Evolutionary conservation across 2,113 vertebrate species (phyloP), one percentile per base, ranked within the genome.

Genomic region (Rhinopithecus roxellana): DNA sequence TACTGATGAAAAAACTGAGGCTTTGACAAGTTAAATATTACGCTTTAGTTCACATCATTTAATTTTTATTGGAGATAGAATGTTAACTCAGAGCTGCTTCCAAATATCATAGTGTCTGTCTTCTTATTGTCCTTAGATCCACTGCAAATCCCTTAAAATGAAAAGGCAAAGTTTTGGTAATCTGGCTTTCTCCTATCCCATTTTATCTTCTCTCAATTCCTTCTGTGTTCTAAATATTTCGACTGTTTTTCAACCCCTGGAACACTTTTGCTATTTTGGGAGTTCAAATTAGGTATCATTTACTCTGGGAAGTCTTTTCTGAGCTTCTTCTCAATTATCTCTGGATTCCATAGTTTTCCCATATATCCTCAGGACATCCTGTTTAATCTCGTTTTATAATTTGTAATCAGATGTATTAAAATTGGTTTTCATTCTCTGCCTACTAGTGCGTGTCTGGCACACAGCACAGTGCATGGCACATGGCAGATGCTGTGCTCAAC

Each of bases 21-120:
- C 43, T 85, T 79, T 97, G 90, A 96, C 55, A 96, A 82, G 59
- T 94, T 92, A 93, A 95, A 85, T 88, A 93, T 85, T 81, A 40
- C 35, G 43, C 40, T 7, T 4, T n/a, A 23, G 38, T 13, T 95
- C 82, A 57, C 5, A 70, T 52, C 32, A 84, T 57, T 43, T 90
- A 75, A 84, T 88, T 95, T 92, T 97, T 93, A 93, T 55, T 55
- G 4, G 70, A 67, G 25, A 74, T 52, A 67, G n/a, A 8, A 70
- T 79, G 3, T 95, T 52, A 75, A 91, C 35, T 92, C 43, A 72
- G 7, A 27, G 6, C 14, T 92, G 35, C 57, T 86, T 94, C 23
- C 61, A 90, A 93, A 84, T 30, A n/a, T 32, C 23, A n/a, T 83
- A 27, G 0, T 69, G 10, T 90, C 69, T 78, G 77, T 22, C n/a